Evolutionary conservation across 2,113 vertebrate genomes (phyloP), one percentile per base, ranked within the genome.

Genomic region (Megaptera novaeangliae): DNA sequence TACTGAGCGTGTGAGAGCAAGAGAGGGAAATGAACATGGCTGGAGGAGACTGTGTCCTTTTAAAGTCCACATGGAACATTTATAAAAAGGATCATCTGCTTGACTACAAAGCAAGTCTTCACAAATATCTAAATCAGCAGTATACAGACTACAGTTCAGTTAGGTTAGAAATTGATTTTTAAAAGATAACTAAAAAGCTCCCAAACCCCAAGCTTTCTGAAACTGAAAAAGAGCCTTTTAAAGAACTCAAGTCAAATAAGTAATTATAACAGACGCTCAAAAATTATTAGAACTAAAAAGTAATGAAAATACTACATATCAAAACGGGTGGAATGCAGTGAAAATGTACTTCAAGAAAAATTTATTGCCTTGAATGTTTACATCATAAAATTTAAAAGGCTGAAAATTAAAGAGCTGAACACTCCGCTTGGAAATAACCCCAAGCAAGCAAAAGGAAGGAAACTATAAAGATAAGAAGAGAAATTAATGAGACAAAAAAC

Each of bases 381-480:
- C 34, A 46, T n/a, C 52, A 41, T 75, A 61, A 92, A 85, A 41
- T 49, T n/a, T n/a, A 77, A 78, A 61, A 92, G 88, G 68, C 68
- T 90, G 36, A 82, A 36, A 82, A 78, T 89, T 71, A 59, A 94
- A 61, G 84, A 34, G 80, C 15, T 23, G 17, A 66, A 44, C 41
- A 15, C 1, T 39, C 64, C 52, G 6, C 94, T 83, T 72, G 84
- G 91, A 96, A 94, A 66, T 34, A 66, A 72, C 83, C 78, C 88
- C 44, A 49, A 66, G 36, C 72, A 72, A 94, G 80, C 59, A 72
- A 29, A 74, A 92, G 91, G 94, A 61, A 94, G 80, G 80, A 90
- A 87, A 90, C 77, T 12, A 25, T 74, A 83, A 81, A 86, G 95
- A 66, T 81, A 82, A 89, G 61, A 71, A 46, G 7, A 77, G 80